Percentiles rank a stretch among this genome's conserved stretches.
Conservation (phyloP, 1,140 invertebrate species). For the Solenopsis invicta region DNA sequence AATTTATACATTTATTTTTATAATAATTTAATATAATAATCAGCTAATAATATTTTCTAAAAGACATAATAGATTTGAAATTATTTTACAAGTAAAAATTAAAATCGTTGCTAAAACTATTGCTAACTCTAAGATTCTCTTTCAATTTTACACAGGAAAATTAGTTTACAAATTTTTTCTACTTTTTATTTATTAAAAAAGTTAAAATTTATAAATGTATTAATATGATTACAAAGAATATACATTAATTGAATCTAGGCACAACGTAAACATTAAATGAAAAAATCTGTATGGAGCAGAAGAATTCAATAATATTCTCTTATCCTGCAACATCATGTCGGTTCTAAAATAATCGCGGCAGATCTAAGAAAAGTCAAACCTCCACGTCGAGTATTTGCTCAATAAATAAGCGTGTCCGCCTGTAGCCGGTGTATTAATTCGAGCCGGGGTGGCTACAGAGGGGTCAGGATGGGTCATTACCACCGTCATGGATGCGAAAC, state of each 20-base stretch:
- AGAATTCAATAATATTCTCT: not conserved
- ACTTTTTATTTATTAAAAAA: not conserved
- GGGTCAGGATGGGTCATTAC: slow-evolving; percentile 52
- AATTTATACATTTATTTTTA: not conserved
- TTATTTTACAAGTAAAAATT: not conserved
- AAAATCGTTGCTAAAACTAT: not conserved
- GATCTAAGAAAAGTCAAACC: slow-evolving; percentile 31
- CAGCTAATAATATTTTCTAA: not conserved
- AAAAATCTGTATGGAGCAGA: not conserved
- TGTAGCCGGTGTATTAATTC: slow-evolving; percentile 30
- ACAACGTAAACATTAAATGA: not conserved
- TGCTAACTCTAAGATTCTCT: not conserved
- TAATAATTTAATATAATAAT: not conserved
- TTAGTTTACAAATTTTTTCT: not conserved
- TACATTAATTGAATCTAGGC: not conserved
- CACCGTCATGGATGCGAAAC: slow-evolving; percentile 46
- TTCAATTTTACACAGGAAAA: not conserved
- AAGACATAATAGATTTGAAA: not conserved
- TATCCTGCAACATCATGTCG: not conserved
- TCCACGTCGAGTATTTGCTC: not conserved
- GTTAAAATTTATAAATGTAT: not conserved
- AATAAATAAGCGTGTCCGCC: slow-evolving; percentile 11
- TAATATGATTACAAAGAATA: not conserved
- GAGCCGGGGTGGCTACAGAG: not conserved
- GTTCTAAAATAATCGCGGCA: not conserved